phyloP scores from a whole-genome alignment of 2,113 vertebrate genomes.

The Antennarius striatus region DNA sequence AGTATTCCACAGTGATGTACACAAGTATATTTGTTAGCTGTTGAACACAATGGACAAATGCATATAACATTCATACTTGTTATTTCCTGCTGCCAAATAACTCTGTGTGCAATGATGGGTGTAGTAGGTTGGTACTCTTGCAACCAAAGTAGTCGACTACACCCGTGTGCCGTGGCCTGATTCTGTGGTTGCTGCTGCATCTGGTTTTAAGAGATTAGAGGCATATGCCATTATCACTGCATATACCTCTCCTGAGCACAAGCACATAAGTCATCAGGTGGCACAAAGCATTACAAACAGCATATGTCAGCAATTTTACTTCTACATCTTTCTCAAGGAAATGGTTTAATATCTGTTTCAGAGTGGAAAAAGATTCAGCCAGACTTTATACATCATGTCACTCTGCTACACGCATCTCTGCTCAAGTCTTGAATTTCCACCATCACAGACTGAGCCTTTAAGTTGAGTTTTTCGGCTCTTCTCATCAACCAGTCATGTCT shows the following conservation, averaged over 20 bases:
- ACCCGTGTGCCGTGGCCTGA: background rate
- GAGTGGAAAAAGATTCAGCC: no score
- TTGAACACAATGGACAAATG: background rate
- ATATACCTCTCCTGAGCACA: background rate
- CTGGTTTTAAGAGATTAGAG: background rate
- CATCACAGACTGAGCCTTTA: no score
- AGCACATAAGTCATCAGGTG: conserved; percentile 16
- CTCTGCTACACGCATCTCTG: no score
- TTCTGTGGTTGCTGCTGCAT: background rate
- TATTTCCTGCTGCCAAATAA: background rate
- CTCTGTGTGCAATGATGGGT: conserved; percentile 2
- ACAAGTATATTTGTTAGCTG: conserved; percentile 4
- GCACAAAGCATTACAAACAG: background rate
- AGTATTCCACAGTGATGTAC: background rate
- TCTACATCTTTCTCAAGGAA: no score
- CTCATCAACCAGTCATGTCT: no score
- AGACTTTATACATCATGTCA: no score
- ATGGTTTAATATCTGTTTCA: no score
- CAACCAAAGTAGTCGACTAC: background rate
- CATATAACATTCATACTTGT: background rate
- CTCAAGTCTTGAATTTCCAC: no score
- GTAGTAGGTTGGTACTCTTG: background rate
- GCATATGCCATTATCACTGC: background rate
- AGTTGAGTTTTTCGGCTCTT: no score
- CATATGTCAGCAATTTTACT: no score